Conservation (phyloP, 1,140 invertebrate species). For the Drosophila lowei region DNA sequence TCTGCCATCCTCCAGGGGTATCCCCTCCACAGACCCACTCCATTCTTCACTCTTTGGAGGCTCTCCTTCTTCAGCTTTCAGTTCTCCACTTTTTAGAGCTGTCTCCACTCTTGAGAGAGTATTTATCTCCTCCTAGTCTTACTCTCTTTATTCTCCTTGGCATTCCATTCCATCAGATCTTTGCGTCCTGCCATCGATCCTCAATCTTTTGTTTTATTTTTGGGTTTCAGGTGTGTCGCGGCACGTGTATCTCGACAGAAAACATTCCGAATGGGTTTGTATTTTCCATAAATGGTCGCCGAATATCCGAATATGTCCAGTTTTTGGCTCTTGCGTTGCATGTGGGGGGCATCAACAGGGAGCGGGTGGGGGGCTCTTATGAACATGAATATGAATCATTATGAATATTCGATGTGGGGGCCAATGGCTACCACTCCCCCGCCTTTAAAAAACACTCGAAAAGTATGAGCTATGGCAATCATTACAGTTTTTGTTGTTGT, state of each 20-base stretch:
- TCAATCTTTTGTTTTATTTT: conserved; percentile 41
- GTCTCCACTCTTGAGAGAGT: too few relatives aligned
- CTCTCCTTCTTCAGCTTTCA: background rate
- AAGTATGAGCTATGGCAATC: conserved; percentile 43
- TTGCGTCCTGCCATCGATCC: too few relatives aligned
- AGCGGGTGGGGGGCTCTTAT: conserved; percentile 10
- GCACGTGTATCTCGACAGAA: background rate
- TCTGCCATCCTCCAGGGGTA: conserved; percentile 14
- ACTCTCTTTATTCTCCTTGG: conserved; percentile 8
- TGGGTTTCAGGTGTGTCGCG: conserved; percentile 49
- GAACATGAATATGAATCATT: conserved; percentile 37
- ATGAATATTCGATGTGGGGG: conserved; percentile 48
- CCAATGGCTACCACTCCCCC: conserved; percentile 17
- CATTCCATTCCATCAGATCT: conserved; percentile 34
- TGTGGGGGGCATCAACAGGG: conserved; percentile 7
- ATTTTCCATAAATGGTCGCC: conserved; percentile 52
- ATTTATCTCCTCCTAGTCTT: background rate
- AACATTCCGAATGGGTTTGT: background rate
- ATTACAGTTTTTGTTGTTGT: conserved; percentile 50
- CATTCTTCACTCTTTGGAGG: background rate
- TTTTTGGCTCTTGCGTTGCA: conserved; percentile 47
- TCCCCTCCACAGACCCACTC: background rate
- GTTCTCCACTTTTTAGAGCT: background rate
- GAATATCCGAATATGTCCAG: conserved; percentile 27
- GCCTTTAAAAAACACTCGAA: conserved; percentile 11